Evolutionary conservation across 2,113 vertebrate species (phyloP).

Genomic region (Mirounga angustirostris): DNA sequence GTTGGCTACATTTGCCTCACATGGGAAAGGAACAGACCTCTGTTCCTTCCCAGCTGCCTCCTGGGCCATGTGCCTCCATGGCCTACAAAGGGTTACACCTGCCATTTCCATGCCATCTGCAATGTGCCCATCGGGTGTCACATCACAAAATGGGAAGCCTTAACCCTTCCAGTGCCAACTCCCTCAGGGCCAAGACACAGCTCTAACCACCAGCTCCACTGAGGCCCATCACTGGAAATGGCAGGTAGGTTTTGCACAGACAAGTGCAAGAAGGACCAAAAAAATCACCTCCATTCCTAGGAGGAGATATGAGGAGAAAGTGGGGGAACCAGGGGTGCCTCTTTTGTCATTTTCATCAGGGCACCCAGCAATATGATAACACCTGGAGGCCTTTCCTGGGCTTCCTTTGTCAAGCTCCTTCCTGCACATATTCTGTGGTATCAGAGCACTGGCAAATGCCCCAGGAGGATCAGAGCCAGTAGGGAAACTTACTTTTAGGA

Average conservation of each 20-base stretch:
- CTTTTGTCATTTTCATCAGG: neutral
- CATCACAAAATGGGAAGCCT: conserved; percentile 96
- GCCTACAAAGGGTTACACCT: conserved; percentile 94
- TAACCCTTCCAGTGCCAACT: conserved; percentile 91
- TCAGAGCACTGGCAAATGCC: neutral
- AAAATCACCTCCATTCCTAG: neutral
- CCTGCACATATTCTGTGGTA: neutral
- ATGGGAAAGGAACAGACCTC: neutral
- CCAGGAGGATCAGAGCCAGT: neutral
- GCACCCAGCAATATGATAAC: neutral
- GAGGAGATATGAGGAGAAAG: neutral
- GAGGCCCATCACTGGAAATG: neutral
- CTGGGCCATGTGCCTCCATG: conserved; percentile 61
- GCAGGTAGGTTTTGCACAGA: neutral
- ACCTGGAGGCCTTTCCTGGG: neutral
- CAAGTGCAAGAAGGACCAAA: neutral
- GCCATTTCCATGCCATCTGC: conserved; percentile 96
- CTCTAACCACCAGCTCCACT: neutral
- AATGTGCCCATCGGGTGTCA: conserved; percentile 95
- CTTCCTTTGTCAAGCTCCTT: neutral
- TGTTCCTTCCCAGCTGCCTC: neutral
- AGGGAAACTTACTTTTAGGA: neutral
- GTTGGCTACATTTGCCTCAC: neutral
- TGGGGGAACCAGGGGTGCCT: neutral
- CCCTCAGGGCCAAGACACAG: neutral